Evolutionary conservation across 1,140 invertebrate species (phyloP), one percentile per base, ranked within the genome.

Genomic region (Papilio xuthus): DNA sequence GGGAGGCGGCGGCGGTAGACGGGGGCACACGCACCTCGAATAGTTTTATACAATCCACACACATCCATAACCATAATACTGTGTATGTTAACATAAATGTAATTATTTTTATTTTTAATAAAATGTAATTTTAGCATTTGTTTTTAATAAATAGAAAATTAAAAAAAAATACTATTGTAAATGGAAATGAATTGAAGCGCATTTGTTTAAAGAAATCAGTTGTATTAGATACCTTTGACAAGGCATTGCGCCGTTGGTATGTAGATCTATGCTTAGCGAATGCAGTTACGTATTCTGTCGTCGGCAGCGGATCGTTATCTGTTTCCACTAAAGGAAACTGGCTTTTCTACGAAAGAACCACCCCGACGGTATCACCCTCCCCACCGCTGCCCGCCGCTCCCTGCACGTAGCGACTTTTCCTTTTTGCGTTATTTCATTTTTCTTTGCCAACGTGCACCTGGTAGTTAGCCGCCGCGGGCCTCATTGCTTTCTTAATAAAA

Each of bases 381-480:
- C 80, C 72, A 85, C 87, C 78, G 84, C 84, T 85, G 77, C 85
- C 81, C 85, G 71, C 79, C 79, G 82, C n/a, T 53, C 50, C 18
- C 84, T 85, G 75, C 85, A 80, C 85, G 71, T 79, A 77, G 83
- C 85, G 89, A 87, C 80, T 90, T 90, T 83, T 90, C 86, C 87
- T 92, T 92, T 92, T 94, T 93, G 87, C 86, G 86, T 91, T 94
- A 93, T 94, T 94, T 93, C 89, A 92, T 92, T 94, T 93, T 94
- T 93, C 90, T 89, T 90, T 90, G 86, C 89, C 86, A 86, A 88
- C 89, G 88, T 92, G 90, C 89, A 94, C 89, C 89, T 91, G 90
- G 86, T 93, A 93, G 91, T 93, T 92, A 92, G 87, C 85, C 84
- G 86, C 88, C 88, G 85, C 85, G 81, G 86, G 89, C 88, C 83